Evolutionary conservation across 2,797 vertebrate genomes (phyloP), one percentile per base, ranked within the genome.

Genomic region (Pseudocheirus occidentalis): DNA sequence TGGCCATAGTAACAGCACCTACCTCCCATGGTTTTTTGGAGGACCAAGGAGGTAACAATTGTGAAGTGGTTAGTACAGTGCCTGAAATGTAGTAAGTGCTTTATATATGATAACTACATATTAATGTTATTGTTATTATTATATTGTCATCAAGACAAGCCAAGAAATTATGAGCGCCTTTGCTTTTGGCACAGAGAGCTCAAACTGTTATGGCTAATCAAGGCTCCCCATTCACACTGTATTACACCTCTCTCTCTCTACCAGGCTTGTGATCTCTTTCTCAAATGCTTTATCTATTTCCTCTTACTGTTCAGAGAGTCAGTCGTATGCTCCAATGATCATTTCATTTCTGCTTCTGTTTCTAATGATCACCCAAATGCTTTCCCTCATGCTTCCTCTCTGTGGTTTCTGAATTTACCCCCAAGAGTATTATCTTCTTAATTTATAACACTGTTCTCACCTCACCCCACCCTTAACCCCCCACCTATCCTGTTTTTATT

Each of bases 401-500:
- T 50, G 73, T 50, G 40, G 73, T 87, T 87, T 87, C 73, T 87
- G 73, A 87, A 87, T 46, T 87, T 87, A 87, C 21, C 10, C 73
- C 73, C 73, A 87, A 50, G 73, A 46, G 73, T 87, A 87, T 27
- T 46, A 46, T 87, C 73, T 81, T 81, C 73, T 50, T 87, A 87
- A 50, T 87, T 46, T 87, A 87, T 46, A 81, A 81, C 46, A 24
- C 40, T 1, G n/a, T 1, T 40, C 66, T 87, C 73, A 87, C 9
- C 40, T 50, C 21, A 87, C 73, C 21, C 73, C 73, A 87, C 73
- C 73, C 73, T 87, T 87, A 2, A 87, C 40, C 40, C 73, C 40
- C 73, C 59, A 87, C 73, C 73, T 87, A 87, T 87, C 73, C 73
- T 87, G 73, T 87, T 87, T 87, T 87, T 87, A 87, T 87, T 87